Evolutionary conservation across 2,797 vertebrate species (phyloP), one percentile per base, ranked within the genome.

Genomic region (Liparis tanakae): DNA sequence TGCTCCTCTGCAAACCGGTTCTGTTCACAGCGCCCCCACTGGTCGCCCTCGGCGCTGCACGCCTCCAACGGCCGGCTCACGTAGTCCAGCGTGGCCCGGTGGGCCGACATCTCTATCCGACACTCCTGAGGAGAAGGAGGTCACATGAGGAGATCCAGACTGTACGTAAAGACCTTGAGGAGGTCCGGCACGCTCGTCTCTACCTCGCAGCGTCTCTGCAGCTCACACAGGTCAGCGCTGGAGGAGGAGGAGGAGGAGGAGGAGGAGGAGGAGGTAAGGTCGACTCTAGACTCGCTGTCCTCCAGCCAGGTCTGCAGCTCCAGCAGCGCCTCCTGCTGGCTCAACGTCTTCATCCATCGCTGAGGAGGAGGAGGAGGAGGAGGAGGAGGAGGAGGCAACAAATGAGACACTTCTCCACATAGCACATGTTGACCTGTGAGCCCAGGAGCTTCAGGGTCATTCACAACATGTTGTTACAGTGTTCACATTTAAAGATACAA

Each of bases 1-100:
- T 96, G 94, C 59, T 90, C 91, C 82, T 99, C 97, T 0, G 97
- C 95, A 70, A 96, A 96, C 43, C 88, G 90, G 0, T 91, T 96
- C 82, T 89, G 92, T 14, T 95, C 93, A 0, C 93, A 94, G 46
- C 95, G 93, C 80, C 94, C 90, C 88, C 81, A 91, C 76, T 95
- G 95, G 36, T 89, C 90, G 0, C 95, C 92, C 13, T 91, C 92
- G 13, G 91, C 87, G 55, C 91, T 91, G 75, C 93, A 94, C 1
- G 90, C 80, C 70, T 94, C 93, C 34, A 96, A 80, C 0, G 93
- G 94, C 88, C 95, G 96, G 91, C 94, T 96, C 25, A 96, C 91
- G 58, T 92, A 94, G 81, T 98, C 96, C 48, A 97, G 89, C 0
- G 93, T 91, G 90, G 94, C 94, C 82, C 96, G 96, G 67, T 93